Evolutionary conservation across 2,888 invertebrate genomes (phyloP), one percentile per base, ranked within the genome.

Genomic region (Brachyopa scutellaris): DNA sequence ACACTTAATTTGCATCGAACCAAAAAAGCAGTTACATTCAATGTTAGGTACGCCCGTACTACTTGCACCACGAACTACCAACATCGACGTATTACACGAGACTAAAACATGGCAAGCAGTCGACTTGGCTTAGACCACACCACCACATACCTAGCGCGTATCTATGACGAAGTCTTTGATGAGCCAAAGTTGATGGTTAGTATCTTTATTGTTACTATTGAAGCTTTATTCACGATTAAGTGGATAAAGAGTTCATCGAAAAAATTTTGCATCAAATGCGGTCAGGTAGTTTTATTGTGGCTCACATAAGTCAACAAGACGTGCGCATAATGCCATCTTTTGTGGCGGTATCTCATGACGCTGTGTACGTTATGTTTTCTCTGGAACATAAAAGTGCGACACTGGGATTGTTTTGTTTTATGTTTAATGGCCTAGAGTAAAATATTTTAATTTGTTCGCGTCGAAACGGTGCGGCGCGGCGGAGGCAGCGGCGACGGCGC

Each of bases 21-120:
- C 21, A 21, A 33, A 45, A n/a, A 19, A 40, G 31, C 29, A 29
- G 38, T 17, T 23, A 61, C 47, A n/a, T 21, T 15, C 13, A 33
- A 11, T 47, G 2, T 17, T 17, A 17, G 15, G 6, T n/a, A 21
- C 15, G 9, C 7, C 13, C n/a, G 11, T 33, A 31, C 55, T 8
- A 49, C 26, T 51, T 66, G 49, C 51, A 31, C 23, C 23, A 51
- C 33, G 45, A 53, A 51, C 57, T 51, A 42, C 36, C 40, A 31
- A 26, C 77, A 59, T 55, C 77, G 29, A 61, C 51, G 66, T 72
- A 77, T 70, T 59, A 70, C 66, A 47, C 13, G 15, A 82, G 66
- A 82, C 82, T 82, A 82, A 82, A 55, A 36, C 23, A 40, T 29
- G 23, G 36, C 59, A 5, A 76, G 19, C 53, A 38, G 9, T 49